These are phyloP conservation scores for Volucella inflata DNA, from an alignment of 2,888 invertebrate species.

Conservation along the genomic window DNA sequence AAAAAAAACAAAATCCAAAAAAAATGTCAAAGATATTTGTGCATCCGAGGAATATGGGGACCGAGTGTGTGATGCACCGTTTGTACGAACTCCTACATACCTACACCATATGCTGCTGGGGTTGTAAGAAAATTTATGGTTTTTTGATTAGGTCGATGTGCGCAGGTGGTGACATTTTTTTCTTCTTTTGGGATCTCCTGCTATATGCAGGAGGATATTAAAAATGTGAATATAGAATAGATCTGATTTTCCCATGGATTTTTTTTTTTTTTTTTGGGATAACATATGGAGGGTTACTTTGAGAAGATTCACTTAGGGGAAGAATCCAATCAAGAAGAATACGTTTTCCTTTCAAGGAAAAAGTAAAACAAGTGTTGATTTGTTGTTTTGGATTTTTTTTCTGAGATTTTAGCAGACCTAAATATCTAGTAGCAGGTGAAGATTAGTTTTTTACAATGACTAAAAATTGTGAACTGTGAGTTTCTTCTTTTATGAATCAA, in stretches of 20 bases:
- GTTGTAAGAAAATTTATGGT: slow-evolving; percentile 56
- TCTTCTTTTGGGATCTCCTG: slow-evolving; percentile 17
- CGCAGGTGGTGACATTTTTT: slow-evolving; percentile 70
- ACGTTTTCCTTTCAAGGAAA: slow-evolving; percentile 26
- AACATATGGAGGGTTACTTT: slow-evolving; percentile 56
- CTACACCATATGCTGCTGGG: slow-evolving; percentile 60
- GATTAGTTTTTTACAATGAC: neutral
- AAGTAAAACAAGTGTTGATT: slow-evolving; percentile 44
- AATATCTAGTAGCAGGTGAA: slow-evolving; percentile 44
- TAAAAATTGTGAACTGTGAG: no score
- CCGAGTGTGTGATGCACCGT: slow-evolving; percentile 37
- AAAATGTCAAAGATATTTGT: slow-evolving; percentile 18
- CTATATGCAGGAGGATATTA: slow-evolving; percentile 46
- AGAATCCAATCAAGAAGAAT: slow-evolving; percentile 48
- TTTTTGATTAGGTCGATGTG: slow-evolving; percentile 68
- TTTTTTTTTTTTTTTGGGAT: slow-evolving; percentile 24
- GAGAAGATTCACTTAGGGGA: slow-evolving; percentile 36
- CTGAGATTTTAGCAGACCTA: neutral
- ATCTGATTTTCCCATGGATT: slow-evolving; percentile 72
- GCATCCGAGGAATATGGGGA: slow-evolving; percentile 15
- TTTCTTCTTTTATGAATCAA: no score
- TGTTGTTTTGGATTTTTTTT: slow-evolving; percentile 12
- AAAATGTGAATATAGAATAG: slow-evolving; percentile 54
- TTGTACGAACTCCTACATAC: neutral
- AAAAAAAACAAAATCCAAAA: slow-evolving; percentile 23